Evolutionary conservation across 2,113 vertebrate genomes (phyloP).

Genomic region (Eulemur macaco): DNA sequence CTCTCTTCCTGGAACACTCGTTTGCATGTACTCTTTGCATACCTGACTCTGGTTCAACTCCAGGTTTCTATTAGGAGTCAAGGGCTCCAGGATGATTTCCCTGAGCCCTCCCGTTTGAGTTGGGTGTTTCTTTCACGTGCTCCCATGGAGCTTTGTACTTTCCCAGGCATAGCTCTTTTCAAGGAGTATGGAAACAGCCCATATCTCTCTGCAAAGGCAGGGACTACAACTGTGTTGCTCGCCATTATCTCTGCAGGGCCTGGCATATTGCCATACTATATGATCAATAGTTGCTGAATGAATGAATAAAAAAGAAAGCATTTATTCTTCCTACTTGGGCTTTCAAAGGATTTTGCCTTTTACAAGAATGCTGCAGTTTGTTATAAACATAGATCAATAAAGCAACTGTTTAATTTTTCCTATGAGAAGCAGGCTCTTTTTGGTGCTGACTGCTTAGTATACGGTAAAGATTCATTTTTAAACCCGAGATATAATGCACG

Average conservation of each 20-base stretch:
- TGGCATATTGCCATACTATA: accelerated
- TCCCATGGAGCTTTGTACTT: neutral
- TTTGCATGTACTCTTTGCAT: neutral
- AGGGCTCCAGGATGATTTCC: neutral
- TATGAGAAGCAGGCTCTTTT: neutral
- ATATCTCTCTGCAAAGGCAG: neutral
- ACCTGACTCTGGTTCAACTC: neutral
- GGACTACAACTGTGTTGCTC: neutral
- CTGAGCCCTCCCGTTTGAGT: neutral
- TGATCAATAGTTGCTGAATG: neutral
- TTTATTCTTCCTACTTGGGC: neutral
- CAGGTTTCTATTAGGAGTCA: neutral
- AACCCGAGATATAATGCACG: neutral
- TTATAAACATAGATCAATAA: neutral
- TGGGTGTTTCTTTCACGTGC: neutral
- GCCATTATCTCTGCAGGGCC: neutral
- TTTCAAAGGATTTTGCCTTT: neutral
- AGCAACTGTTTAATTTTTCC: neutral
- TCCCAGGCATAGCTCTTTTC: neutral
- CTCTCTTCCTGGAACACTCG: neutral
- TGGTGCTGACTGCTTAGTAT: neutral
- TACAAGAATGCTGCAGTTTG: neutral
- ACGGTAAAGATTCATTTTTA: neutral
- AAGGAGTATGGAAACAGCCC: too few relatives aligned
- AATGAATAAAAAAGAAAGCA: neutral